Percentiles rank a stretch among this genome's conserved stretches.
These are phyloP conservation scores for Calliphora vomitoria DNA, from an alignment of 2,888 invertebrate genomes.

Conservation along the genomic window DNA sequence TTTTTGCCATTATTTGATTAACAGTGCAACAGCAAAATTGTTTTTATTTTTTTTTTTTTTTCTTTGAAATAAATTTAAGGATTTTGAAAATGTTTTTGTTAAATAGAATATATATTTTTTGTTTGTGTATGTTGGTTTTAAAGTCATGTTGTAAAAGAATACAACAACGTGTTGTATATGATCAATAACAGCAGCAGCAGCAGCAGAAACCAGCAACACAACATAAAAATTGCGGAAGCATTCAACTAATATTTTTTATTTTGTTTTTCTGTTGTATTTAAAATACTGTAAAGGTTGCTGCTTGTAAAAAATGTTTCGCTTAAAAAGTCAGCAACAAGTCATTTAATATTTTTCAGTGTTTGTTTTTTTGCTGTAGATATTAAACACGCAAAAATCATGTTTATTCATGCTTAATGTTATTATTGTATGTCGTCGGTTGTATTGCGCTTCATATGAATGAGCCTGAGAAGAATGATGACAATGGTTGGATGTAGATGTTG, in stretches of 20 bases:
- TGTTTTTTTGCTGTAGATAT: constrained; percentile 49
- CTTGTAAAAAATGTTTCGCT: constrained; percentile 10
- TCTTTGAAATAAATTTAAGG: constrained; percentile 1
- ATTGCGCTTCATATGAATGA: background rate
- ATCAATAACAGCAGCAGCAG: constrained; percentile 3
- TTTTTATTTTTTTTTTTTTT: background rate
- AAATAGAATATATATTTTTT: constrained; percentile 35
- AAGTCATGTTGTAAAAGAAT: constrained; percentile 39
- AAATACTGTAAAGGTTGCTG: constrained; percentile 40
- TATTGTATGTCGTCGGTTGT: background rate
- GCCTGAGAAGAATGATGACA: constrained; percentile 13
- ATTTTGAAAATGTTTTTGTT: constrained; percentile 1
- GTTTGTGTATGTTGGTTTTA: constrained; percentile 1
- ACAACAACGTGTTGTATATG: constrained; percentile 39
- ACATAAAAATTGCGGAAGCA: constrained; percentile 63
- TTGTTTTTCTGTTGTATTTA: background rate
- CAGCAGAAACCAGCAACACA: constrained; percentile 42
- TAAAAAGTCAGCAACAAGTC: constrained; percentile 49
- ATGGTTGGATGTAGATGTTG: constrained; percentile 33
- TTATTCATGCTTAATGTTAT: constrained; percentile 68
- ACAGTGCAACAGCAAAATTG: constrained; percentile 53
- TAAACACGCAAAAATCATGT: constrained; percentile 73
- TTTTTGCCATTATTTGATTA: constrained; percentile 79
- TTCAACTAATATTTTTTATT: background rate
- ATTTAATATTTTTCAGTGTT: constrained; percentile 39